Evolutionary conservation across 2,888 invertebrate species (phyloP), one percentile per base, ranked within the genome.

Genomic region (Phorcus lineatus): DNA sequence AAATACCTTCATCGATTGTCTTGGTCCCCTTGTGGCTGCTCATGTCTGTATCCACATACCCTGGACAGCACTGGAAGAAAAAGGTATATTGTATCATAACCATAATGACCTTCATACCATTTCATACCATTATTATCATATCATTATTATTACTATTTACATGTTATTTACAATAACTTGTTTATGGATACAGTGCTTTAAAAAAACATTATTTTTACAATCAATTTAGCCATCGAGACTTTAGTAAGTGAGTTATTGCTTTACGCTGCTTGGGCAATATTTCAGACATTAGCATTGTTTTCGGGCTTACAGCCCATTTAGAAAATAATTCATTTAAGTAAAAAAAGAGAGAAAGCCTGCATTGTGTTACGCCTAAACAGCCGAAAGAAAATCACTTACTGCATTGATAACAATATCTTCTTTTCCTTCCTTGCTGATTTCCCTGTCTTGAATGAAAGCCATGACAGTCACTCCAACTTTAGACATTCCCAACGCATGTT

Each of bases 41-140:
- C 96, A 97, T 96, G 89, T 97, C 96, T 0, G 97, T 97, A 86
- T 94, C 94, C 0, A 97, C 96, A 91, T 95, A 96, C 0, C 96
- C 96, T 0, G 96, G 96, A 91, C 92, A 93, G 80, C 92, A 92
- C 92, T 93, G 86, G 7, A 36, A 36, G 77, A 80, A 22, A 66
- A 9, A 11, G 11, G 13, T 1, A 47, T 1, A 11, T 47, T 6
- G 1, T 11, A 11, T 47, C 47, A 17, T 57, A 1, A 1, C 6
- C 9, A 7, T 57, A 6, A 6, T 6, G 1, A 57, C 6, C 31
- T 74, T 13, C 28, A 55, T 17, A 55, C 22, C n/a, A 24, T 11
- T 57, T 11, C 7, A 57, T 57, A 57, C 16, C 19, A 11, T 11
- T 17, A 57, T 7, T n/a, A n/a, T n/a, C n/a, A n/a, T 7, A n/a